A percentile compares a stretch with the other conserved stretches of the same genome.
These are phyloP conservation scores for Lacanobia oleracea DNA, from an alignment of 2,888 invertebrate genomes.

Conservation along the genomic window DNA sequence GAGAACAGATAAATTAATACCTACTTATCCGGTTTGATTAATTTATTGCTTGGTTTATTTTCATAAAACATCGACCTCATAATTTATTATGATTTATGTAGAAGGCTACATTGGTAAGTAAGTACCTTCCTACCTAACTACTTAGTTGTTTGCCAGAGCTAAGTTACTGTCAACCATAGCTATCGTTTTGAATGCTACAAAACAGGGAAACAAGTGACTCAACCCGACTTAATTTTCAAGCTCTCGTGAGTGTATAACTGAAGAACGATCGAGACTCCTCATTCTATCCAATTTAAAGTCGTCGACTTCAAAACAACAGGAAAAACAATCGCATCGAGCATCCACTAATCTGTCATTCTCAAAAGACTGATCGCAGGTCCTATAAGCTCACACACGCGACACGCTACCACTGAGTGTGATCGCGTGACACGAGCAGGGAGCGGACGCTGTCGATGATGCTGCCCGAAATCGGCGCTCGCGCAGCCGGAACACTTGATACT, in stretches of 20 bases:
- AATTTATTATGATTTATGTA: constrained; percentile 15
- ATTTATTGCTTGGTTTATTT: constrained; percentile 18
- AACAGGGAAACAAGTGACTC: not conserved
- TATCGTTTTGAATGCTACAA: not conserved
- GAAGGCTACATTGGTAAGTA: not conserved
- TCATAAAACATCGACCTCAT: constrained; percentile 6
- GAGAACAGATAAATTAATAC: constrained; percentile 10
- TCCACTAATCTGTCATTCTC: constrained; percentile 28
- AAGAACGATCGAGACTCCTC: too few species aligned
- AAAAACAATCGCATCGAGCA: constrained; percentile 28
- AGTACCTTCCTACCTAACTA: not conserved
- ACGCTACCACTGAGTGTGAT: constrained; percentile 48
- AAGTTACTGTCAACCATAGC: not conserved
- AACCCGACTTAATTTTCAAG: not conserved
- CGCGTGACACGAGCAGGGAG: constrained; percentile 60
- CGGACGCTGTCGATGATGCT: constrained; percentile 71
- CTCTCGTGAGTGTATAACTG: not conserved
- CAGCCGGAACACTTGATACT: constrained; percentile 88
- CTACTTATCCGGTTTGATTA: not conserved
- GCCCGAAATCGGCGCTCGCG: constrained; percentile 81
- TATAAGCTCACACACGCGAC: constrained; percentile 31
- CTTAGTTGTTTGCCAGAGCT: not conserved
- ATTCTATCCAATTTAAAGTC: constrained; percentile 2
- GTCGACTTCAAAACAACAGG: constrained; percentile 37
- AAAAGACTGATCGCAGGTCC: constrained; percentile 20